phyloP scores from a whole-genome alignment of 1,140 invertebrate species.

The Drosophila miranda region DNA sequence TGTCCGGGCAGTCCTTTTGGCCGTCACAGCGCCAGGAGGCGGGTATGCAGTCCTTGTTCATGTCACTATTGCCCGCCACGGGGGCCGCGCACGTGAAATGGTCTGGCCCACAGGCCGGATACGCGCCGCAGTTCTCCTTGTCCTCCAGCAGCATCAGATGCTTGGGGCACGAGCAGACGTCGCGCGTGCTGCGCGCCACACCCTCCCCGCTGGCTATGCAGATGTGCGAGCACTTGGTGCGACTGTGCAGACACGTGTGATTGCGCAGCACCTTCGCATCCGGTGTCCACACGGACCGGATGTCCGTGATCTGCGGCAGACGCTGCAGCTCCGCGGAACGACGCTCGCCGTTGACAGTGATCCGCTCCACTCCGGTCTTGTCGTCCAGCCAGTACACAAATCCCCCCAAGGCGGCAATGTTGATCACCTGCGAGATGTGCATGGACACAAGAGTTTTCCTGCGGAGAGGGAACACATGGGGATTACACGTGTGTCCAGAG shows the following conservation, averaged over 20 bases:
- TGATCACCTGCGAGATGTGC: slow-evolving; percentile 83
- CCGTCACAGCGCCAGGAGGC: slow-evolving; percentile 87
- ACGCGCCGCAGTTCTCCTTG: slow-evolving; percentile 86
- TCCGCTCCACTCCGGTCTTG: slow-evolving; percentile 84
- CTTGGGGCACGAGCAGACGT: slow-evolving; percentile 90
- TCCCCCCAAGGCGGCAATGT: slow-evolving; percentile 87
- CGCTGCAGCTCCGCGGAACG: slow-evolving; percentile 83
- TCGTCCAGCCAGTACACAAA: slow-evolving; percentile 93
- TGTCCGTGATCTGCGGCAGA: slow-evolving; percentile 85
- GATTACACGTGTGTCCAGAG: neutral
- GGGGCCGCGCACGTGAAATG: slow-evolving; percentile 89
- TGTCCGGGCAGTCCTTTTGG: slow-evolving; percentile 89
- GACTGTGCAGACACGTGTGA: slow-evolving; percentile 75
- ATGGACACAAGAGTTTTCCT: slow-evolving; percentile 83
- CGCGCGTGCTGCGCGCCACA: slow-evolving; percentile 79
- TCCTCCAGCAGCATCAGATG: slow-evolving; percentile 88
- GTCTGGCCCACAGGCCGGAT: slow-evolving; percentile 89
- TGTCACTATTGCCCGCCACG: slow-evolving; percentile 66
- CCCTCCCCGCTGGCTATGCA: slow-evolving; percentile 88
- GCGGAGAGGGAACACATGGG: neutral
- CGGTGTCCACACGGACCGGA: slow-evolving; percentile 84
- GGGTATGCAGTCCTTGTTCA: slow-evolving; percentile 90
- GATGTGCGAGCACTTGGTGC: slow-evolving; percentile 81
- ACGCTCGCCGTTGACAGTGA: slow-evolving; percentile 83
- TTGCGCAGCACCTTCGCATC: slow-evolving; percentile 72